phyloP scores from a whole-genome alignment of 1,140 invertebrate species.

The Brachionus manjavacas region DNA sequence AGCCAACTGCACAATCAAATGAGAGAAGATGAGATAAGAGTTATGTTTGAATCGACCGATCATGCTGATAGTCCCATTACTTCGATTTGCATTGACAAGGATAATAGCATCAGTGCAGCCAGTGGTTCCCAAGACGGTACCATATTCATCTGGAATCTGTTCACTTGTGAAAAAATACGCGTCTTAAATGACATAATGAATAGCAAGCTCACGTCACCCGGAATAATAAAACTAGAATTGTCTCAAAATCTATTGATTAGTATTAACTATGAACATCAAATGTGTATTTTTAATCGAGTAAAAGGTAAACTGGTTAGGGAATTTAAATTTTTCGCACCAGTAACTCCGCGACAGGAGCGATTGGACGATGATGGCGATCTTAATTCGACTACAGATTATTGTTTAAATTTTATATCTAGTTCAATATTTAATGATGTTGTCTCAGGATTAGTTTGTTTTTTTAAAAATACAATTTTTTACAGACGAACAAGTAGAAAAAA shows the following conservation, averaged over 20 bases:
- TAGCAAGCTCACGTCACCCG: not conserved
- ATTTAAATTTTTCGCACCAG: slow-evolving; percentile 6
- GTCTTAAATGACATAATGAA: not conserved
- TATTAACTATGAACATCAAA: slow-evolving; percentile 9
- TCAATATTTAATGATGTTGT: not conserved
- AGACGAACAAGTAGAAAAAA: not conserved
- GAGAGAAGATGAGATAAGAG: not conserved
- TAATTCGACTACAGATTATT: not conserved
- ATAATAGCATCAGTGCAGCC: not conserved
- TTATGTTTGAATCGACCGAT: not conserved
- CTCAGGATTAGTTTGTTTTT: not conserved
- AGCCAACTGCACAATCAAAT: not conserved
- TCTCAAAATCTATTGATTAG: not conserved
- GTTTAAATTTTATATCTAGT: not conserved
- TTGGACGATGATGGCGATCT: not conserved
- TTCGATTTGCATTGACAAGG: slow-evolving; percentile 8
- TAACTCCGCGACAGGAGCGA: not conserved
- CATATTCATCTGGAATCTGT: slow-evolving; percentile 20
- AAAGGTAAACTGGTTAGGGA: not conserved
- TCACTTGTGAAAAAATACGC: slow-evolving; percentile 16
- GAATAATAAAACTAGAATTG: not conserved
- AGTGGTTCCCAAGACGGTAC: not conserved
- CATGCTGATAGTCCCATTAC: slow-evolving; percentile 18
- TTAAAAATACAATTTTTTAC: not conserved
- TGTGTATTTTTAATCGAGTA: not conserved